Base-by-base conservation (phyloP, 2,888 invertebrate species). In the Elegia similella region DNA sequence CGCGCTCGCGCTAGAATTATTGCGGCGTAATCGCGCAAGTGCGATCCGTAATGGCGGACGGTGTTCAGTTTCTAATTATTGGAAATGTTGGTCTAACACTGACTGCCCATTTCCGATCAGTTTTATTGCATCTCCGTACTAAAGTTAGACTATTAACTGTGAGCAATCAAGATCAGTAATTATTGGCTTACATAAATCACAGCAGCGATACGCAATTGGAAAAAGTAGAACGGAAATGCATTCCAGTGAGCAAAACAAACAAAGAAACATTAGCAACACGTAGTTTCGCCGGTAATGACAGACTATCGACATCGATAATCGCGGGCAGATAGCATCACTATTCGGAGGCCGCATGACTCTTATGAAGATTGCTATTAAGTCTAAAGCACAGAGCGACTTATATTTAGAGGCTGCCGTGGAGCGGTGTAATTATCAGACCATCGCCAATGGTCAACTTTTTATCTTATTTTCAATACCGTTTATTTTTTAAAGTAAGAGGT, bases 311-410 rank as follows among this genome's bases (percentile, higher is more conserved):
- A 74, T 84, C 80, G 80, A 79, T 74, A 73, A 77, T 72, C 73
- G 74, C 62, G 57, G 55, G 59, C 57, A 64, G 82, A 82, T 83
- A 80, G 67, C 88, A 84, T 83, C 86, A 85, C 89, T 87, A 86
- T 72, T 69, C 67, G 59, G 64, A 69, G 73, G 71, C 76, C 66
- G 80, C 82, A 84, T 83, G 84, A 82, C 80, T 76, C 82, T 23
- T 84, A 85, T 88, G 88, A 89, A 89, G 86, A 89, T 90, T 86
- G 86, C 87, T 88, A 90, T 90, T 90, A 90, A 86, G 79, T 85
- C 80, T 84, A 84, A 84, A 84, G 84, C 79, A 48, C 30, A 16
- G 38, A 47, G 65, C 65, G 73, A 65, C 75, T 81, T 80, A 81
- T 83, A 80, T 82, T 81, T 80, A 82, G 76, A 77, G 38, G 84